These are phyloP conservation scores for Gymnobelideus leadbeateri DNA, from an alignment of 2,113 vertebrate species.

Conservation along the genomic window DNA sequence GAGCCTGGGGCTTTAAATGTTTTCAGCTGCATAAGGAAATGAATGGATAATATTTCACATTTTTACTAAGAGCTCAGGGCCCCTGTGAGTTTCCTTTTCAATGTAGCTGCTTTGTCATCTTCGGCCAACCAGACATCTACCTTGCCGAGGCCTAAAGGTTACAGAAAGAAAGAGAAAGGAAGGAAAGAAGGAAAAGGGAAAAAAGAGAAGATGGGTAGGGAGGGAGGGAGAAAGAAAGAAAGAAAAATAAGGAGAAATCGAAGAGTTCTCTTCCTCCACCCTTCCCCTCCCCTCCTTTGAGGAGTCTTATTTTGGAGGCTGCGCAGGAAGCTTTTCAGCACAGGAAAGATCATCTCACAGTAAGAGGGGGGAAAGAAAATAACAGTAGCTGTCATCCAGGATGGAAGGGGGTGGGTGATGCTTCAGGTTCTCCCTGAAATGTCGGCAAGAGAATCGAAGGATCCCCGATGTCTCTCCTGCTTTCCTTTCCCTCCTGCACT, in stretches of 20 bases:
- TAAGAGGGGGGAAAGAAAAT: neutral
- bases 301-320: slow-evolving; percentile 42
- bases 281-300: slow-evolving; percentile 40
- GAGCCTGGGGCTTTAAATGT: slow-evolving; percentile 83
- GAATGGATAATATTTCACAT: slow-evolving; percentile 83
- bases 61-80: slow-evolving; percentile 59
- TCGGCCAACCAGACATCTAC: slow-evolving; percentile 62
- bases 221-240: neutral
- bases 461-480: slow-evolving; percentile 50
- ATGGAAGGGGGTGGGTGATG: slow-evolving; percentile 59
- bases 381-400: slow-evolving; percentile 55
- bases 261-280: slow-evolving; percentile 50
- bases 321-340: slow-evolving; percentile 7
- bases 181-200: neutral
- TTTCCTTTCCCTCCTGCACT: neutral
- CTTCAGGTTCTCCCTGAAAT: slow-evolving; percentile 67
- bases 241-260: neutral
- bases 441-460: slow-evolving; percentile 69
- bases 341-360: slow-evolving; percentile 33
- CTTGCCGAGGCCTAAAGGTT: slow-evolving; percentile 65
- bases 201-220: slow-evolving; percentile 21
- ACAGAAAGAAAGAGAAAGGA: neutral
- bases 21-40: slow-evolving; percentile 86
- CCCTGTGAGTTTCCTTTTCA: slow-evolving; percentile 51
- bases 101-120: slow-evolving; percentile 69